Conservation (phyloP, 1,140 invertebrate genomes). For the Solenopsis invicta region DNA sequence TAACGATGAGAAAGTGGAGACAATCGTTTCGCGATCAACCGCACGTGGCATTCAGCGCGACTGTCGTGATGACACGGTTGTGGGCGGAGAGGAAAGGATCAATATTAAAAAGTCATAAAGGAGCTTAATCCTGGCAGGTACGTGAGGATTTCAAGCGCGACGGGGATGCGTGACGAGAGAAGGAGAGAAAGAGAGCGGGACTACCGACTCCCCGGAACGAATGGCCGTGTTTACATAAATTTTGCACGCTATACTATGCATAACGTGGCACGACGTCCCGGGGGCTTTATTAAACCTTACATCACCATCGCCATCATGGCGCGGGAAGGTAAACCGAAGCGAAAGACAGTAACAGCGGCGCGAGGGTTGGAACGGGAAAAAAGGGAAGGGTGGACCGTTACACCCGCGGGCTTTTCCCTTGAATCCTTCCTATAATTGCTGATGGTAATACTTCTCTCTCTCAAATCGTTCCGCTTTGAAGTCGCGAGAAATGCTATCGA, state of each 20-base stretch:
- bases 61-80: background rate
- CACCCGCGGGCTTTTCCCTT: conserved; percentile 2
- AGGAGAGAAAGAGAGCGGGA: background rate
- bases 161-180: conserved; percentile 1
- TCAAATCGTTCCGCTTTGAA: conserved; percentile 68
- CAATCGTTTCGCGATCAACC: conserved; percentile 54
- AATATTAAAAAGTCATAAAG: conserved; percentile 55
- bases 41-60: conserved; percentile 33
- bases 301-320: conserved; percentile 62
- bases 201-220: conserved; percentile 16
- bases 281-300: conserved; percentile 72
- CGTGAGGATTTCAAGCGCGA: conserved; percentile 23
- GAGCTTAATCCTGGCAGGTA: conserved; percentile 22
- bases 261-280: conserved; percentile 67
- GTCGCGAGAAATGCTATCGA: conserved; percentile 63
- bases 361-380: background rate
- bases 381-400: background rate
- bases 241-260: conserved; percentile 71
- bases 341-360: conserved; percentile 51
- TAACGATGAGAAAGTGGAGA: conserved; percentile 23
- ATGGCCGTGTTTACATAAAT: conserved; percentile 73
- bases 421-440: conserved; percentile 64
- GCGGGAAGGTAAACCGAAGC: conserved; percentile 51
- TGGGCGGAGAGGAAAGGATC: background rate
- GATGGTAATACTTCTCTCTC: conserved; percentile 35